phyloP scores from a whole-genome alignment of 2,113 vertebrate genomes.

The Oceanodroma tethys region DNA sequence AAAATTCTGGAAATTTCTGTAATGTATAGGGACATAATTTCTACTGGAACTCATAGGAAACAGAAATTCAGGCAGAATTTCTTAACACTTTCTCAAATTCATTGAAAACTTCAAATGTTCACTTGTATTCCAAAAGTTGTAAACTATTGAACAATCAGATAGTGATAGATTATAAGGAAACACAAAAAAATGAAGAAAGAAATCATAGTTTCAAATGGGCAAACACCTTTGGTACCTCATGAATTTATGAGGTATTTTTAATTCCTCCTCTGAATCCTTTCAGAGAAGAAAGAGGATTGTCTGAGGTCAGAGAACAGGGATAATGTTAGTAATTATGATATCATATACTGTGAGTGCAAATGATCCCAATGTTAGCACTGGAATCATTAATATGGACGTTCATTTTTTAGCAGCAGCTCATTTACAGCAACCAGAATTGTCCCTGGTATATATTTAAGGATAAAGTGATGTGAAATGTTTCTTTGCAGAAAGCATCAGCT shows the following conservation, averaged over 20 bases:
- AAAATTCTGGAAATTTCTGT: not conserved
- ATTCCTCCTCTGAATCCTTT: not conserved
- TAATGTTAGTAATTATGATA: not conserved
- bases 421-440: not conserved
- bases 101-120: not conserved
- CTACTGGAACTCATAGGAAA: not conserved
- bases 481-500: not conserved
- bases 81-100: not conserved
- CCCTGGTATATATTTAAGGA: not conserved
- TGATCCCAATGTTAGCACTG: not conserved
- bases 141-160: not conserved
- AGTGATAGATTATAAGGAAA: not conserved
- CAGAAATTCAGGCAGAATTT: not conserved
- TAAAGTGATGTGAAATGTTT: not conserved
- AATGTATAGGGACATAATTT: fast-evolving
- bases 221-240: not conserved
- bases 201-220: not conserved
- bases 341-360: not conserved
- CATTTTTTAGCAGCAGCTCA: not conserved
- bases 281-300: not conserved
- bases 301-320: not conserved
- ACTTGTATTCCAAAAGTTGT: not conserved
- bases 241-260: not conserved
- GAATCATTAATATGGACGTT: not conserved
- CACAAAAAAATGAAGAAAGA: not conserved